Conservation (phyloP, 2,888 invertebrate genomes). For the Limnephilus lunatus region DNA sequence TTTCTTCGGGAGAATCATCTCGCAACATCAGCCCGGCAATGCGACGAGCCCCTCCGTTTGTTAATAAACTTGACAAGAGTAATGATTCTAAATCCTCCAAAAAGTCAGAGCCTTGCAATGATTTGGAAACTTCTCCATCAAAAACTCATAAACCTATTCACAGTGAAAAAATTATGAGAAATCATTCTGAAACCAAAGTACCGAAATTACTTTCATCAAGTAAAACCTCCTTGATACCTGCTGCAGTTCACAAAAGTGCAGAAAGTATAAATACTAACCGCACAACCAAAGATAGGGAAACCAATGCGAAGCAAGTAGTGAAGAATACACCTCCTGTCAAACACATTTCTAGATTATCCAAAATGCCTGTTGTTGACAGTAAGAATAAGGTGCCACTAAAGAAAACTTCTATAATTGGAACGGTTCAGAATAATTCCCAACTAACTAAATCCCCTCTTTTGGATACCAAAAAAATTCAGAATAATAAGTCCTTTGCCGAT, state of each 20-base stretch:
- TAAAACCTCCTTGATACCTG: conserved; percentile 26
- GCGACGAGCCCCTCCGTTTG: conserved; percentile 15
- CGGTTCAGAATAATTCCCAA: not conserved
- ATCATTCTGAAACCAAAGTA: conserved; percentile 35
- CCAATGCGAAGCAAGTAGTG: conserved; percentile 8
- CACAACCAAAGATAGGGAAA: conserved; percentile 15
- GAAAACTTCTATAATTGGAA: not conserved
- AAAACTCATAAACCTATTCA: conserved; percentile 4
- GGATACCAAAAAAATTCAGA: conserved; percentile 66
- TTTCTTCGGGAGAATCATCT: conserved; percentile 30
- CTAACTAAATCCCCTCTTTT: conserved; percentile 28
- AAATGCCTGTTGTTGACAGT: conserved; percentile 20
- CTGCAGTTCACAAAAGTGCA: conserved; percentile 29
- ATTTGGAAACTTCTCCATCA: not conserved
- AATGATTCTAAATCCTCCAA: not conserved
- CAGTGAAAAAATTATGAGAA: conserved; percentile 30
- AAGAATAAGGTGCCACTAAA: conserved; percentile 36
- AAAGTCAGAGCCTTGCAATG: conserved; percentile 3
- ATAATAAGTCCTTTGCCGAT: conserved; percentile 72
- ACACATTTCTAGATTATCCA: conserved; percentile 19
- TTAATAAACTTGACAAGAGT: conserved; percentile 12
- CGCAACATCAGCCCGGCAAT: conserved; percentile 31
- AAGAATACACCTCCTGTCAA: conserved; percentile 9
- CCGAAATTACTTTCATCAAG: conserved; percentile 8
- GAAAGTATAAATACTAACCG: conserved; percentile 32